Evolutionary conservation across 2,888 invertebrate species (phyloP).

Genomic region (Archips crataeganus): DNA sequence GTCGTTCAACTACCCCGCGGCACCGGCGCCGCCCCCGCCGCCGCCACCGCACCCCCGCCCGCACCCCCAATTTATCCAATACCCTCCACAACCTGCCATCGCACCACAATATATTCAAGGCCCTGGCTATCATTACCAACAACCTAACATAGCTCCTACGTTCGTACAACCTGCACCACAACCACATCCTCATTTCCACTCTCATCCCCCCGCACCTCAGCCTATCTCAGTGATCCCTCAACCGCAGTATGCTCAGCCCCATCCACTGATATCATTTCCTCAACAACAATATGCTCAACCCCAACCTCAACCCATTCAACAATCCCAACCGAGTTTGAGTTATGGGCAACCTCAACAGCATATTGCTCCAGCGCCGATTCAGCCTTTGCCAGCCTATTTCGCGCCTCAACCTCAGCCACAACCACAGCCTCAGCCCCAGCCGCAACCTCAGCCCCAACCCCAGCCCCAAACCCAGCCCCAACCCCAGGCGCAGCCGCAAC

Average conservation of each 20-base stretch:
- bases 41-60: conserved; percentile 16
- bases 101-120: conserved; percentile 49
- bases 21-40: conserved; percentile 47
- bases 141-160: conserved; percentile 53
- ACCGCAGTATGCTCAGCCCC: conserved; percentile 11
- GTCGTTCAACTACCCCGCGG: conserved; percentile 60
- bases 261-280: background rate
- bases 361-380: conserved; percentile 27
- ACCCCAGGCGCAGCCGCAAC: conserved; percentile 29
- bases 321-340: conserved; percentile 37
- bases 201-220: conserved; percentile 36
- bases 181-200: conserved; percentile 30
- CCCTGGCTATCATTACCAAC: conserved; percentile 60
- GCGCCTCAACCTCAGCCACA: conserved; percentile 37
- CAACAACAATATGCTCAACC: conserved; percentile 16
- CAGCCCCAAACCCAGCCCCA: conserved; percentile 11
- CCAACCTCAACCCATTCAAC: conserved; percentile 24
- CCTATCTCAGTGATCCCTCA: conserved; percentile 25
- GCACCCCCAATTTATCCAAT: conserved; percentile 48
- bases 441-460: conserved; percentile 41
- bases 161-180: conserved; percentile 49
- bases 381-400: conserved; percentile 29
- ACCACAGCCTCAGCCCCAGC: conserved; percentile 34
- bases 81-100: conserved; percentile 45
- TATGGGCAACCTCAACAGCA: conserved; percentile 24